These are phyloP conservation scores for Threskiornis aethiopicus DNA, from an alignment of 2,797 vertebrate genomes.

Conservation along the genomic window DNA sequence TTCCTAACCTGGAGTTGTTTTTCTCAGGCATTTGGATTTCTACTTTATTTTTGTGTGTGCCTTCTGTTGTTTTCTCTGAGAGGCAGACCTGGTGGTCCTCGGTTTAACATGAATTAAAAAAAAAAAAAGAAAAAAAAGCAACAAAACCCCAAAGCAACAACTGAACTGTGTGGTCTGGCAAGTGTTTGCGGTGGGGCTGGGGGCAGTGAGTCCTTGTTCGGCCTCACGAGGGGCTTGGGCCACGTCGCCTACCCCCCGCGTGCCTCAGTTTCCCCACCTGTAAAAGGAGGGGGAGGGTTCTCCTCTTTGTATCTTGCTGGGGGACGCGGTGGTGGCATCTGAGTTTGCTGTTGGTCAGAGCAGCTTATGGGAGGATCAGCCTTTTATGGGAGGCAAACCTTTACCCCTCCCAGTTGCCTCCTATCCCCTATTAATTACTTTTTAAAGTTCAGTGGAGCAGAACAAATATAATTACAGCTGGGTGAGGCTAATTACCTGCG, in stretches of 20 bases:
- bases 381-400: background rate
- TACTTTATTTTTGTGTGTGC: background rate
- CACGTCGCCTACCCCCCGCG: accelerated
- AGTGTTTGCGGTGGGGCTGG: accelerated
- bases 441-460: background rate
- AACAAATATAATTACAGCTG: background rate
- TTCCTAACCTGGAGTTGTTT: conserved; percentile 24
- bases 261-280: background rate
- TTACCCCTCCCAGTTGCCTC: background rate
- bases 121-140: background rate
- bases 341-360: background rate
- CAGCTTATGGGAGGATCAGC: background rate
- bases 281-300: background rate
- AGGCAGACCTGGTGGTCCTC: background rate
- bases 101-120: conserved; percentile 17
- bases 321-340: accelerated
- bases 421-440: background rate
- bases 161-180: background rate
- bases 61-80: background rate
- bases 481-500: accelerated
- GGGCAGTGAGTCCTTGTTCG: background rate
- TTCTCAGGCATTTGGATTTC: conserved; percentile 6
- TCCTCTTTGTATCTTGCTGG: accelerated
- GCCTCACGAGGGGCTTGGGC: background rate
- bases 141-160: background rate